Percentiles rank a stretch among this genome's conserved stretches.
Conservation (phyloP, 2,888 invertebrate genomes). For the Holacanthella duospinosa region DNA sequence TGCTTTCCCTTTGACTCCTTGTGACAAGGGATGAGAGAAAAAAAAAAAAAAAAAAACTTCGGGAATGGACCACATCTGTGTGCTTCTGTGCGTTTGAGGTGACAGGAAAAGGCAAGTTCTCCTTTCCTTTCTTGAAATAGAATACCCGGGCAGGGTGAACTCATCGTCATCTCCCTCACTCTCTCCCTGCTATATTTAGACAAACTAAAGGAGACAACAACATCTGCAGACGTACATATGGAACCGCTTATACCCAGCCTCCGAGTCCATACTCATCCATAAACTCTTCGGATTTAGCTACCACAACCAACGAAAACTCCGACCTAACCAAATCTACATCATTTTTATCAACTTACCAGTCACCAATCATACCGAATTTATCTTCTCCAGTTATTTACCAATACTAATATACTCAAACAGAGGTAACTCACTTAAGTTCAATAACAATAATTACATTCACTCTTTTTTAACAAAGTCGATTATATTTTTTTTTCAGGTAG, state of each 20-base stretch:
- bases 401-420: too few species aligned
- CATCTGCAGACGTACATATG: neutral
- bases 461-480: too few species aligned
- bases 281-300: too few species aligned
- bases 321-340: too few species aligned
- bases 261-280: too few species aligned
- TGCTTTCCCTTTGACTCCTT: neutral
- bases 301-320: too few species aligned
- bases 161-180: constrained; percentile 1
- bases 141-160: constrained; percentile 8
- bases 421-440: too few species aligned
- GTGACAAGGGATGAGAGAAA: neutral
- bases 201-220: neutral
- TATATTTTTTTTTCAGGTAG: too few species aligned
- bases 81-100: constrained; percentile 4
- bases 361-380: too few species aligned
- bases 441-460: too few species aligned
- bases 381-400: too few species aligned
- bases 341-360: too few species aligned
- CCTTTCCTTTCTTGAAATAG: constrained; percentile 1
- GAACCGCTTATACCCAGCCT: neutral
- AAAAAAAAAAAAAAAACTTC: neutral
- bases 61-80: constrained; percentile 3
- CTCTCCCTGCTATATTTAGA: neutral
- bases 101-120: neutral